Evolutionary conservation across 1,140 invertebrate species (phyloP), one percentile per base, ranked within the genome.

Genomic region (Laupala kohalensis): DNA sequence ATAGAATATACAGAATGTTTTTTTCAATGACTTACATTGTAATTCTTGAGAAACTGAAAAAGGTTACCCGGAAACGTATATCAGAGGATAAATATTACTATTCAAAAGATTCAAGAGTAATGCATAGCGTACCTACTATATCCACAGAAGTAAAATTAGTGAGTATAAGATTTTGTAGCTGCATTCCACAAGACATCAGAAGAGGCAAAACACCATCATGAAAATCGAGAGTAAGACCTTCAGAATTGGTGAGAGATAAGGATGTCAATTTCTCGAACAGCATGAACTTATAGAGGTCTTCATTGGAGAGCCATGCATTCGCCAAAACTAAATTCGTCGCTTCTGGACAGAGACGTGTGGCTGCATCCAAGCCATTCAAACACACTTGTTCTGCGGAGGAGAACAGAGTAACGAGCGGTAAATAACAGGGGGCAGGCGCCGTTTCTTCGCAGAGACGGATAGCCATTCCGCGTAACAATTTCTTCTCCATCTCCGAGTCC

Each of bases 181-280:
- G 73, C 23, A 73, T 69, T 6, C 80, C 80, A 67, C 75, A 75
- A 9, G 77, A 73, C 30, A 78, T 75, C 15, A 81, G 76, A 1
- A 81, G 64, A 0, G 80, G 80, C 19, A 81, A 67, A 29, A 81
- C 76, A 4, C 78, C 79, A 69, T 80, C 78, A 12, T 77, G 76
- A 73, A 79, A 81, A 68, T 80, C 78, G 24, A 80, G 65, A 5
- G 77, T 77, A 19, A 78, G 69, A 1, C 74, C 76, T 5, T 79
- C 78, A 66, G 68, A 73, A 73, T 80, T 80, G 15, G 77, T 75
- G 13, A 80, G 67, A 12, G 76, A 75, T 2, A 80, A 69, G 37
- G 75, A 73, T 15, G 74, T 73, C 5, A 80, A 71, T 29, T 76
- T 70, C n/a, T 79, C 77, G 69, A 80, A 74, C 28, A 72, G 71